Base-by-base conservation (phyloP, 2,888 invertebrate genomes). In the Ornithoptera priamus region DNA sequence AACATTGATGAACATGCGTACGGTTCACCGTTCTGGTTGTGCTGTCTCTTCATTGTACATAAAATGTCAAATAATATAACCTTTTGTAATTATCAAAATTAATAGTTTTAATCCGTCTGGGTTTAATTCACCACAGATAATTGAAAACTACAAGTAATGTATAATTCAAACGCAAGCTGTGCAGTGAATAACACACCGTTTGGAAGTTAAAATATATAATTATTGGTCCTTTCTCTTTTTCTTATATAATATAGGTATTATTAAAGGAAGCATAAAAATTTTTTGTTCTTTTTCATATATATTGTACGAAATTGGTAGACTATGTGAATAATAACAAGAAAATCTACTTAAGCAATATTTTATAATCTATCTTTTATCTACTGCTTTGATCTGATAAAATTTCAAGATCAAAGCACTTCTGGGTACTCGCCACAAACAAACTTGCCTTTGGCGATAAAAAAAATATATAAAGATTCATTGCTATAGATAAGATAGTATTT, bases 371-470 rank as follows among this genome's bases (percentile, higher is more conserved):
- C 62, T 59, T 58, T 58, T 58, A 58, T 58, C 57, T 22, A 58
- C 12, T 58, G 57, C 22, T 58, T 58, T 58, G 22, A 58, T 58
- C 57, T 61, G 79, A 81, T 81, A 79, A 78, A 69, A 20, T 71
- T 53, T 65, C 67, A 78, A 78, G 83, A 85, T 85, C 85, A 85
- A 86, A 86, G 81, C 74, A 77, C 72, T 82, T 81, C 80, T 75
- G 74, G 62, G 79, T 78, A 80, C 71, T 75, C 73, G 74, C 76
- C 78, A 67, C 77, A 80, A 81, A 81, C 80, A 75, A 57, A 62
- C 72, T 73, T 24, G 20, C 71, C 73, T 72, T 72, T 71, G 50
- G 69, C 67, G 73, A 78, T 77, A 75, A 70, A 64, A 71, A 67
- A 65, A 22, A 69, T 57, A 69, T 53, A 65, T 66, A 57, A 67